These are phyloP conservation scores for Tipula confusa DNA, from an alignment of 2,888 invertebrate species.

Conservation along the genomic window DNA sequence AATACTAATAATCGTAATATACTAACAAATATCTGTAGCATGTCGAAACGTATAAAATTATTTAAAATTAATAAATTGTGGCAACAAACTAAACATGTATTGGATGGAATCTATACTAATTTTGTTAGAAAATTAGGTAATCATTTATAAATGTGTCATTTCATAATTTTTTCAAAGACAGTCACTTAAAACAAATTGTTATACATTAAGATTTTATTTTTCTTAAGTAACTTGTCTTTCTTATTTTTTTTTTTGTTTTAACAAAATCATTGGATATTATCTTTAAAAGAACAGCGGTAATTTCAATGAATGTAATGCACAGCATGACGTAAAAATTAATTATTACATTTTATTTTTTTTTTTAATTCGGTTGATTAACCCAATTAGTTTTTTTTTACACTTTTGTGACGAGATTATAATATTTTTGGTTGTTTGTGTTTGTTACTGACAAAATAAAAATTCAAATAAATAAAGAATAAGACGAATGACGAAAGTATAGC, in stretches of 20 bases:
- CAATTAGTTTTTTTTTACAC: neutral
- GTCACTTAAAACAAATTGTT: neutral
- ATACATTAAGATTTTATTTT: constrained; percentile 5
- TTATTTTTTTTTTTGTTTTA: too few species aligned
- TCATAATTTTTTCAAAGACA: neutral
- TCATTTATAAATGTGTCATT: constrained; percentile 3
- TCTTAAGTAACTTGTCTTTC: neutral
- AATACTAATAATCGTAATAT: neutral
- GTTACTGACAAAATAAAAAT: too few species aligned
- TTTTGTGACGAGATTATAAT: neutral
- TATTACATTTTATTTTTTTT: neutral
- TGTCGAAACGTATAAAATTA: constrained; percentile 14
- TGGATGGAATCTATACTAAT: constrained; percentile 28
- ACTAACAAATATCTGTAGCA: neutral
- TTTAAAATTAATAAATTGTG: constrained; percentile 27
- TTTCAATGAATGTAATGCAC: constrained; percentile 25
- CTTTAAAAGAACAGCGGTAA: neutral
- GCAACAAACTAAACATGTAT: constrained; percentile 28
- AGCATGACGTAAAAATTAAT: neutral
- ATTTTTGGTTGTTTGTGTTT: neutral
- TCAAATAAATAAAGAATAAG: too few species aligned
- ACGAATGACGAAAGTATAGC: neutral
- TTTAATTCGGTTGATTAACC: neutral
- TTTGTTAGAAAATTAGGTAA: constrained; percentile 31
- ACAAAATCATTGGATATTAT: neutral